Base-by-base conservation (phyloP, 2,888 invertebrate species). In the Ceriagrion tenellum region DNA sequence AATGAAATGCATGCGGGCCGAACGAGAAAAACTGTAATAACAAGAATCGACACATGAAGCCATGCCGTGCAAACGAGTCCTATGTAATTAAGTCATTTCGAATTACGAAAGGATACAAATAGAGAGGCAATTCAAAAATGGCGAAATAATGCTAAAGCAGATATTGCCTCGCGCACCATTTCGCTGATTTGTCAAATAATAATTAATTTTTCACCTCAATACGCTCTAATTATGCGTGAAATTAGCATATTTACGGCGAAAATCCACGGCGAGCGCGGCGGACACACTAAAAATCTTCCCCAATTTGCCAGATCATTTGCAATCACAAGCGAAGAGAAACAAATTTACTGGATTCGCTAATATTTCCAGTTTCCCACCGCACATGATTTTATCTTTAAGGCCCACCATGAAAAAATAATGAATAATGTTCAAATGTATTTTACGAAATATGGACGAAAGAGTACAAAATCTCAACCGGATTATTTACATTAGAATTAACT, bases 191-290 rank as follows among this genome's bases (percentile, higher is more conserved):
- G 81, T 81, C 81, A 81, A 81, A 81, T 35, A 81, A 30, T 35
- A 35, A 81, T 81, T 81, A 81, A 81, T 81, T 81, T 81, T 81
- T 81, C 81, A 81, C 35, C 16, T 81, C 81, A 81, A 35, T 81
- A 81, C 30, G 81, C 35, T 30, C 81, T 81, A 81, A 81, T 81
- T 81, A 81, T 81, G 81, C 81, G 81, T 18, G 16, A 35, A 81
- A 81, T 81, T 81, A 81, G 35, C 81, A 81, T 81, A 81, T 81
- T 81, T 81, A 81, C 35, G 81, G 81, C 35, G 81, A 30, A 81
- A 81, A 81, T 81, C 81, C 13, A 81, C 13, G 81, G 35, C 12
- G 81, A 81, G 81, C 6, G 18, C n/a, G 30, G 0, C 2, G 4
- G 59, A 16, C 59, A 18, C 81, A 35, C 18, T 13, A 35, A 81